A percentile compares a stretch with the other conserved stretches of the same genome.
phyloP scores from a whole-genome alignment of 1,140 invertebrate genomes.

The Paraescarpia echinospica region DNA sequence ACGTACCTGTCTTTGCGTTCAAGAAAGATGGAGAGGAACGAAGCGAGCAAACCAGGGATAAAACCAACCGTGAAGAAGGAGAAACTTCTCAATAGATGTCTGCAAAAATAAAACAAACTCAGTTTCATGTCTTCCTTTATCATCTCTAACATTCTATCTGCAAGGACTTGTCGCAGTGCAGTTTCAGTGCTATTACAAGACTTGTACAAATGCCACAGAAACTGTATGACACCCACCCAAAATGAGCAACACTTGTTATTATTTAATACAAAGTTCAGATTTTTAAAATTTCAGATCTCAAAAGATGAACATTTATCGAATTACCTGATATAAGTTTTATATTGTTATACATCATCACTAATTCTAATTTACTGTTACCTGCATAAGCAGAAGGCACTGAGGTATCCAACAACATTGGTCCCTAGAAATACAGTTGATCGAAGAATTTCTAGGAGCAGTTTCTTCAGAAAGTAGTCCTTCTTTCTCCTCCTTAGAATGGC shows the following conservation, averaged over 20 bases:
- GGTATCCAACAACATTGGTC: slow-evolving; percentile 73
- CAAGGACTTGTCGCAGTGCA: no score
- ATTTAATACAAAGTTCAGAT: background rate
- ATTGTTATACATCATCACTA: background rate
- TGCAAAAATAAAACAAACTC: slow-evolving; percentile 42
- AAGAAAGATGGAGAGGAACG: slow-evolving; percentile 72
- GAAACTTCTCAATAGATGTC: slow-evolving; percentile 69
- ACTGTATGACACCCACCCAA: background rate
- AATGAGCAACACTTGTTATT: background rate
- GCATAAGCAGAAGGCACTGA: slow-evolving; percentile 69
- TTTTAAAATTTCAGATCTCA: background rate
- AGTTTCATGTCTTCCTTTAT: background rate
- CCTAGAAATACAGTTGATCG: slow-evolving; percentile 77
- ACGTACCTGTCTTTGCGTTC: slow-evolving; percentile 65
- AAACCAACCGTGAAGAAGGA: slow-evolving; percentile 68
- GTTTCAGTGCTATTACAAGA: no score
- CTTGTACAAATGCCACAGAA: background rate
- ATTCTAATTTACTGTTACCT: slow-evolving; percentile 49
- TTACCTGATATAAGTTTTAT: background rate
- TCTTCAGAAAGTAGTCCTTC: slow-evolving; percentile 66
- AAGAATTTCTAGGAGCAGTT: slow-evolving; percentile 69
- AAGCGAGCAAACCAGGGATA: slow-evolving; percentile 72
- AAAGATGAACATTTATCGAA: background rate
- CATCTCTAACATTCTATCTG: background rate
- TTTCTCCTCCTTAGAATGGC: slow-evolving; percentile 70